Conservation (phyloP, 1,140 invertebrate genomes). For the Campoletis sonorensis region DNA sequence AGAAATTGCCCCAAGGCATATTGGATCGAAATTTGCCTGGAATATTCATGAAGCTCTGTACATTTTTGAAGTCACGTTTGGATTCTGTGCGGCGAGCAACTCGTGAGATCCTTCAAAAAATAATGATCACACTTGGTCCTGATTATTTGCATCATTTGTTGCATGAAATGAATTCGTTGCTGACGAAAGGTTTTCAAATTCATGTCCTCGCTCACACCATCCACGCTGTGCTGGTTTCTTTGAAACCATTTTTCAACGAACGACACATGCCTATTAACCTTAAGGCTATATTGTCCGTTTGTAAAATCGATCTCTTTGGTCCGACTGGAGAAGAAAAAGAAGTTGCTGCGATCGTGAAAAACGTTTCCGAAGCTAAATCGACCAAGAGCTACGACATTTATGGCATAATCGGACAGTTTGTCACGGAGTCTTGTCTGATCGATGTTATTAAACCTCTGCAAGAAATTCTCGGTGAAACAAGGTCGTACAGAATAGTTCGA, state of each 20-base stretch:
- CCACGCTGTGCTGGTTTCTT: slow-evolving; percentile 86
- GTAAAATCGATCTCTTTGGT: slow-evolving; percentile 93
- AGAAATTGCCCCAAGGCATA: slow-evolving; percentile 87
- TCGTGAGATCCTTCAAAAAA: slow-evolving; percentile 92
- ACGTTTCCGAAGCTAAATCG: slow-evolving; percentile 87
- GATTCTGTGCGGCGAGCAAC: slow-evolving; percentile 91
- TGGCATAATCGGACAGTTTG: slow-evolving; percentile 87
- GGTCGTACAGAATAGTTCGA: slow-evolving; percentile 87
- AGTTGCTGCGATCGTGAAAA: slow-evolving; percentile 87
- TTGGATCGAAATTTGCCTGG: slow-evolving; percentile 88
- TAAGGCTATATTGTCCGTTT: slow-evolving; percentile 86
- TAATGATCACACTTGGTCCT: slow-evolving; percentile 90
- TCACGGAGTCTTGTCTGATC: slow-evolving; percentile 86
- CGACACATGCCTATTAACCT: slow-evolving; percentile 89
- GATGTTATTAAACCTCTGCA: slow-evolving; percentile 90
- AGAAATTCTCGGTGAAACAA: slow-evolving; percentile 85
- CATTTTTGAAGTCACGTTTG: slow-evolving; percentile 92
- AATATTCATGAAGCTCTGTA: slow-evolving; percentile 92
- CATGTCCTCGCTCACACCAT: slow-evolving; percentile 95
- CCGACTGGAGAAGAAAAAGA: slow-evolving; percentile 94
- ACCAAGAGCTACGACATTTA: slow-evolving; percentile 94
- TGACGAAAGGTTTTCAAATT: slow-evolving; percentile 94
- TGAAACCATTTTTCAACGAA: slow-evolving; percentile 81
- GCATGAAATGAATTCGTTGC: slow-evolving; percentile 86
- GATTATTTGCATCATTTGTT: slow-evolving; percentile 87